These are phyloP conservation scores for Chaetogeoica ovagalla DNA, from an alignment of 2,888 invertebrate species.

Conservation along the genomic window DNA sequence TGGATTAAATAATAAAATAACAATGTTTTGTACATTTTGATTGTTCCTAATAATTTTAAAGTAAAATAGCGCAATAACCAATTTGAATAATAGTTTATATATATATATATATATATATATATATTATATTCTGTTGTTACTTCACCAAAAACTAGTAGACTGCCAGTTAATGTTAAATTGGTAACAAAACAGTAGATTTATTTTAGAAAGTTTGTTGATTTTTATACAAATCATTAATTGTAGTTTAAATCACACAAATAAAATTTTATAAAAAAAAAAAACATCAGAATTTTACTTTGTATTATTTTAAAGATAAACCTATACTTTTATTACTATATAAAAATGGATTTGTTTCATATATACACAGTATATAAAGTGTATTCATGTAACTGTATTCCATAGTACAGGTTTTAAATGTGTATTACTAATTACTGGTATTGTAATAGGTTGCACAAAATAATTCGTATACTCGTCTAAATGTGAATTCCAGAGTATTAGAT, in stretches of 20 bases:
- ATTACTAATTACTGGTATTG: too few species aligned
- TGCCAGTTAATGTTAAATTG: constrained; percentile 38
- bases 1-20: background rate
- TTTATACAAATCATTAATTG: constrained; percentile 49
- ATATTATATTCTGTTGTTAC: background rate
- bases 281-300: too few species aligned
- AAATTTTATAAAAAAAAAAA: constrained; percentile 32
- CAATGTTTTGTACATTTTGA: constrained; percentile 10
- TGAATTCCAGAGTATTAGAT: too few species aligned
- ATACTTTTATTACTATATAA: too few species aligned
- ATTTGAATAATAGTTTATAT: background rate
- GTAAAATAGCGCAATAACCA: background rate
- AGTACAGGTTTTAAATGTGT: too few species aligned
- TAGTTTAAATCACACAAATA: constrained; percentile 45
- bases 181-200: constrained; percentile 52
- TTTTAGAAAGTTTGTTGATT: constrained; percentile 52
- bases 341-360: too few species aligned
- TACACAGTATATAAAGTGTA: too few species aligned
- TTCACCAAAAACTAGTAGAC: constrained; percentile 23
- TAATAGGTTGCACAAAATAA: too few species aligned
- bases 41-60: background rate
- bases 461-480: too few species aligned
- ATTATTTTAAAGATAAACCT: too few species aligned
- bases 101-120: too few species aligned
- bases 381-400: too few species aligned